These are phyloP conservation scores for Diadema setosum DNA, from an alignment of 35 echinoderm and acorn worm species.

Conservation along the genomic window DNA sequence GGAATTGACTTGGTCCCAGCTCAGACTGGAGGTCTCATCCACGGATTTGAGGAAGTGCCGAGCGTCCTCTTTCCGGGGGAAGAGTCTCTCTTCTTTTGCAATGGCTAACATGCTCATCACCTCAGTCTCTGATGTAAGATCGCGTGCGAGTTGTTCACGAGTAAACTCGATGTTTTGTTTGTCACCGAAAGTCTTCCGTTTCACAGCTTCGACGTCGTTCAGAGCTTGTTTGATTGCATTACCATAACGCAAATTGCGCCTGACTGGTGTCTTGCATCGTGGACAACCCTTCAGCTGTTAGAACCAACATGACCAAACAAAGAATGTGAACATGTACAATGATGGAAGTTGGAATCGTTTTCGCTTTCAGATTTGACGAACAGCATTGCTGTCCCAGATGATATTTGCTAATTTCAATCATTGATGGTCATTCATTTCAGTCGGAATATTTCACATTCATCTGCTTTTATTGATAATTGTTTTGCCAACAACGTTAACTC, in stretches of 20 bases:
- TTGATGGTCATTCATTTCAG: no score
- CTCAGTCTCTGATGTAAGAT: neutral
- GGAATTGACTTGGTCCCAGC: neutral
- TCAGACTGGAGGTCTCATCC: neutral
- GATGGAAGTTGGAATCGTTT: no score
- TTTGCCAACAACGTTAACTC: no score
- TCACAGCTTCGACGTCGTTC: conserved; percentile 72
- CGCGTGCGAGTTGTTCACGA: neutral
- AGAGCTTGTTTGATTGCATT: conserved; percentile 63
- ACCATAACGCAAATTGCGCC: conserved; percentile 70
- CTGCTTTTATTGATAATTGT: no score
- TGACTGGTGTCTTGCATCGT: conserved; percentile 85
- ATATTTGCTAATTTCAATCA: no score
- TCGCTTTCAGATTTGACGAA: no score
- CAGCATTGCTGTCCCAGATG: no score
- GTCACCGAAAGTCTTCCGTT: conserved; percentile 43
- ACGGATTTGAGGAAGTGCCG: neutral
- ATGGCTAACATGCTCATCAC: neutral
- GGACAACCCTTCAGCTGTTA: conserved; percentile 53
- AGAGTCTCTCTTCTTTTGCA: neutral
- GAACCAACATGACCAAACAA: neutral
- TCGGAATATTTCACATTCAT: no score
- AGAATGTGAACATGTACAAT: neutral
- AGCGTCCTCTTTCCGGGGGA: neutral
- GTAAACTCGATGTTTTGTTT: neutral